A percentile compares a stretch with the other conserved stretches of the same genome.
Conservation (phyloP, 2,888 invertebrate species). For the Clanis bilineata region DNA sequence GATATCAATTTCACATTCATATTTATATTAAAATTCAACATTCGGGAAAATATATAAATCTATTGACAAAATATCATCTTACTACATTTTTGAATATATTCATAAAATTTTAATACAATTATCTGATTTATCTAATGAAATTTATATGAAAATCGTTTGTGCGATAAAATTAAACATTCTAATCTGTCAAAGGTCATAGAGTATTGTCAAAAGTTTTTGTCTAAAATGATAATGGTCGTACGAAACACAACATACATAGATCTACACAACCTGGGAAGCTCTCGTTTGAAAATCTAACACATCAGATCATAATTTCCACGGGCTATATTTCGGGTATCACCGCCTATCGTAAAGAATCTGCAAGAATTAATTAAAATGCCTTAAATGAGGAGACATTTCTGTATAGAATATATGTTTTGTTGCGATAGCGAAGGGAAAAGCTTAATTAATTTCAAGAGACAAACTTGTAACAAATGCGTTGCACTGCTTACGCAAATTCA, state of each 20-base stretch:
- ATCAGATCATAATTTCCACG: constrained; percentile 17
- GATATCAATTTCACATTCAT: constrained; percentile 64
- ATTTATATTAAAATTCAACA: constrained; percentile 68
- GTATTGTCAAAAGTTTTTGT: constrained; percentile 73
- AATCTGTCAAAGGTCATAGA: constrained; percentile 68
- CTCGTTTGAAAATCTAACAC: constrained; percentile 30
- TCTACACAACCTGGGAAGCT: constrained; percentile 78
- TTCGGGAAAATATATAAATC: constrained; percentile 66
- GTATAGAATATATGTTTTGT: constrained; percentile 10
- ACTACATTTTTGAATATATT: constrained; percentile 55
- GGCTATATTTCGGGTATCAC: neutral
- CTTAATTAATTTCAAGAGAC: neutral
- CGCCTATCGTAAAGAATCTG: neutral
- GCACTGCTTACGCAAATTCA: constrained; percentile 1
- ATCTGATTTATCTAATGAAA: constrained; percentile 45
- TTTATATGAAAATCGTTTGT: constrained; percentile 52
- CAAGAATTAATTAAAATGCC: neutral
- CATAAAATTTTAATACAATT: constrained; percentile 53
- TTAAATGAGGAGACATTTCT: neutral
- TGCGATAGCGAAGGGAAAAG: constrained; percentile 13
- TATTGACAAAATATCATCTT: constrained; percentile 62
- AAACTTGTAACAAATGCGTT: neutral
- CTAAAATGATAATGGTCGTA: constrained; percentile 53
- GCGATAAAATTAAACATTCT: constrained; percentile 59
- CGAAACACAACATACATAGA: constrained; percentile 54